Base-by-base conservation (phyloP, 2,797 vertebrate species). In the Chaetophractus vellerosus region DNA sequence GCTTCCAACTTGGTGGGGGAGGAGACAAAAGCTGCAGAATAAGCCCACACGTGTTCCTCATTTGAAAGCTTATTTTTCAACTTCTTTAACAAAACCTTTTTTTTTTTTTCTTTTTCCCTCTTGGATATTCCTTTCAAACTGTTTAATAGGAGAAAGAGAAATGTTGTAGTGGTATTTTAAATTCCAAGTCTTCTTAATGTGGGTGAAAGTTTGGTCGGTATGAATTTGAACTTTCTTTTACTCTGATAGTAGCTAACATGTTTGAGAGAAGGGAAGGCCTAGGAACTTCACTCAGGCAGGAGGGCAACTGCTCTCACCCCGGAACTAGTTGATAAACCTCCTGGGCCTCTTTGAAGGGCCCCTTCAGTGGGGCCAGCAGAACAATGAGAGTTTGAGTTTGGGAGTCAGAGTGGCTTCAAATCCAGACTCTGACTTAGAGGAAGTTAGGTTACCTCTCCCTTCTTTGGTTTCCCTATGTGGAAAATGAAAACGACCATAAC, bases 61-160 rank as follows among this genome's bases (percentile, higher is more conserved):
- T 96, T 97, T 96, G 38, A 81, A 96, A 93, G 92, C 74, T 71
- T 88, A 93, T 57, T 87, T 18, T 93, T 97, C 97, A 96, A 6
- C 90, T 86, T 94, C 88, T 96, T 71, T 92, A 95, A 83, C 69
- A 68, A 83, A 78, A 63, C 24, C 33, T 2, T 64, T 92, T 48
- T 85, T 55, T 84, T 1, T 16, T 38, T 28, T 8, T 38, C 36
- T 11, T 19, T 57, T n/a, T 23, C 18, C 81, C 61, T 71, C 80
- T 52, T 33, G 59, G 59, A 91, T 93, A 88, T 74, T 96, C 63
- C 78, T 86, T 92, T 95, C 71, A 79, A 63, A 96, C 23, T 68
- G 75, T 83, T 94, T 33, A 63, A 50, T 81, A 12, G 52, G 24
- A 80, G 10, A 48, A 28, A 74, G 66, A 68, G 68, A 85, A 82